These are phyloP conservation scores for Pogonocichla stellata DNA, from an alignment of 2,113 vertebrate genomes.

Conservation along the genomic window DNA sequence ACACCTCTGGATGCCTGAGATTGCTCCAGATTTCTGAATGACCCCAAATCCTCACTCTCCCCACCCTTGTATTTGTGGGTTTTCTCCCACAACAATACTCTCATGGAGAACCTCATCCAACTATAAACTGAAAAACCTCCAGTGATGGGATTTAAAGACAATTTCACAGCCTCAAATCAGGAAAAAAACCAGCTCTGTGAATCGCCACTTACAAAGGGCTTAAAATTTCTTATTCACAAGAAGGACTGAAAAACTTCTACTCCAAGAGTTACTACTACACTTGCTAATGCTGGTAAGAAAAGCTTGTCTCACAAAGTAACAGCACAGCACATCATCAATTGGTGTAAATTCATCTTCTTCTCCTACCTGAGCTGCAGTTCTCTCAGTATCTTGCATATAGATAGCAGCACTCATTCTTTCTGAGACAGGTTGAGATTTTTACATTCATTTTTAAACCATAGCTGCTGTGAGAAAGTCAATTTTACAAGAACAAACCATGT, in stretches of 20 bases:
- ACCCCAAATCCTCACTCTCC: neutral
- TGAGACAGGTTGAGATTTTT: neutral
- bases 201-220: neutral
- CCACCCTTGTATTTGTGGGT: neutral
- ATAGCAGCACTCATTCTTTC: neutral
- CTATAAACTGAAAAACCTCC: neutral
- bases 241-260: neutral
- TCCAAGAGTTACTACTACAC: neutral
- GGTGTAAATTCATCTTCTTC: neutral
- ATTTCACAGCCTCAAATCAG: neutral
- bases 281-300: neutral
- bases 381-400: neutral
- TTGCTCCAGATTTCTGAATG: neutral
- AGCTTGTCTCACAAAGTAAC: neutral
- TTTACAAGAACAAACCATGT: neutral
- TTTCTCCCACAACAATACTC: neutral
- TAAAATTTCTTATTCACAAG: neutral
- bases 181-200: neutral
- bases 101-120: neutral
- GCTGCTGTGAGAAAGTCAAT: neutral
- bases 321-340: rapidly evolving
- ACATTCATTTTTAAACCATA: neutral
- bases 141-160: neutral
- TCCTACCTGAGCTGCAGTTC: neutral
- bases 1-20: neutral